Percentiles rank a stretch among this genome's conserved stretches.
Evolutionary conservation across 2,113 vertebrate genomes (phyloP).

Genomic region (Emydocephalus ijimae): DNA sequence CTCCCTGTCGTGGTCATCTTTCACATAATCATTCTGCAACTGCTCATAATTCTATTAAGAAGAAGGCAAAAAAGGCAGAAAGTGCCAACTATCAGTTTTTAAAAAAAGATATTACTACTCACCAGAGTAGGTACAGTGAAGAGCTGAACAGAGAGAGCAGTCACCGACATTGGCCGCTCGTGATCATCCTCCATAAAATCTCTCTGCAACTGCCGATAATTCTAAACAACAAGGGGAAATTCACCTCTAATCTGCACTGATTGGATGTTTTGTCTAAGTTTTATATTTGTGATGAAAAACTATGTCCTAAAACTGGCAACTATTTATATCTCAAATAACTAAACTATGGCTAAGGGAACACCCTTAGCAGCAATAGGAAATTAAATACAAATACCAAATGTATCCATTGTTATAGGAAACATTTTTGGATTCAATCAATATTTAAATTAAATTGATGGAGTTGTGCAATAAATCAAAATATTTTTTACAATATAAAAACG

Average conservation of each 20-base stretch:
- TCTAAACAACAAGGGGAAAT: constrained; percentile 93
- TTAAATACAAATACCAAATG: constrained; percentile 33
- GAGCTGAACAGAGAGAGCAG: constrained; percentile 97
- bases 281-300: constrained; percentile 59
- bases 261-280: constrained; percentile 60
- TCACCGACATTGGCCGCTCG: constrained; percentile 96
- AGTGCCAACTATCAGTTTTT: constrained; percentile 78
- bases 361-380: background rate
- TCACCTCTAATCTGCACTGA: constrained; percentile 84
- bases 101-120: constrained; percentile 79
- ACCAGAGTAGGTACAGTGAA: constrained; percentile 98
- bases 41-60: constrained; percentile 93
- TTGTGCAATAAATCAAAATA: background rate
- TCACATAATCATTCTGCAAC: constrained; percentile 96
- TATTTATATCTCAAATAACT: background rate
- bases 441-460: constrained; percentile 34
- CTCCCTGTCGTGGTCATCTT: constrained; percentile 96
- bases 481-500: background rate
- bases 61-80: constrained; percentile 80
- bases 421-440: constrained; percentile 31
- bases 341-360: background rate
- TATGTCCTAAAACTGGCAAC: constrained; percentile 38
- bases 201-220: constrained; percentile 98
- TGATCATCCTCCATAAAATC: constrained; percentile 99
- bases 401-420: constrained; percentile 37